These are phyloP conservation scores for Danionella cerebrum DNA, from an alignment of 2,113 vertebrate species.

Conservation along the genomic window DNA sequence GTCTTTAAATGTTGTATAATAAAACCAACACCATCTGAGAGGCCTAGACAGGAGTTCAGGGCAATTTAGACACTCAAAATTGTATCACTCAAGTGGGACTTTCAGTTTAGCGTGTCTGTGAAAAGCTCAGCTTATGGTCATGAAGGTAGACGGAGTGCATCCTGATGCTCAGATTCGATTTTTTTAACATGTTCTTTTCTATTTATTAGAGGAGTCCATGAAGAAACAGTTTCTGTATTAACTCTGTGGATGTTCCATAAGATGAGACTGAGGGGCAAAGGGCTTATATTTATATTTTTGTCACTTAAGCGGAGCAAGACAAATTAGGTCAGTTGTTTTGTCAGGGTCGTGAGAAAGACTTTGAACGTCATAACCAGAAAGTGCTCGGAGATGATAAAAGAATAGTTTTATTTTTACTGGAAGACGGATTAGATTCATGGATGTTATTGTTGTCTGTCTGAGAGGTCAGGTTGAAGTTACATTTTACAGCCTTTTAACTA, in stretches of 20 bases:
- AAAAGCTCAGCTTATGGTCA: neutral
- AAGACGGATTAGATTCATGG: constrained; percentile 7
- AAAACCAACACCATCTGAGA: neutral
- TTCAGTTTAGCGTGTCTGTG: constrained; percentile 6
- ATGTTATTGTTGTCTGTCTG: neutral
- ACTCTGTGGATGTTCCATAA: neutral
- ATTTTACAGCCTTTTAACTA: neutral
- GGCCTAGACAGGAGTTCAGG: neutral
- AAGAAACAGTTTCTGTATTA: neutral
- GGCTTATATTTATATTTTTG: neutral
- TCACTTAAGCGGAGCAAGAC: neutral
- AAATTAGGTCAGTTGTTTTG: neutral
- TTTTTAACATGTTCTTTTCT: too few relatives aligned
- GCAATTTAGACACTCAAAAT: neutral
- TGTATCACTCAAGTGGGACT: constrained; percentile 11
- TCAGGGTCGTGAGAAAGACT: neutral
- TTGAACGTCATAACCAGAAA: constrained; percentile 12
- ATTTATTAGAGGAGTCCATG: too few relatives aligned
- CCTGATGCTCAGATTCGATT: neutral
- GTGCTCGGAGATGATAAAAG: neutral
- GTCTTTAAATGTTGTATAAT: neutral
- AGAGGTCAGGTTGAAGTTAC: neutral
- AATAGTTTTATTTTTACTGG: constrained; percentile 12
- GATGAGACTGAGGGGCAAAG: neutral
- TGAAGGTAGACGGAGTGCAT: neutral